phyloP scores from a whole-genome alignment of 2,888 invertebrate species.

The Vanessa cardui region DNA sequence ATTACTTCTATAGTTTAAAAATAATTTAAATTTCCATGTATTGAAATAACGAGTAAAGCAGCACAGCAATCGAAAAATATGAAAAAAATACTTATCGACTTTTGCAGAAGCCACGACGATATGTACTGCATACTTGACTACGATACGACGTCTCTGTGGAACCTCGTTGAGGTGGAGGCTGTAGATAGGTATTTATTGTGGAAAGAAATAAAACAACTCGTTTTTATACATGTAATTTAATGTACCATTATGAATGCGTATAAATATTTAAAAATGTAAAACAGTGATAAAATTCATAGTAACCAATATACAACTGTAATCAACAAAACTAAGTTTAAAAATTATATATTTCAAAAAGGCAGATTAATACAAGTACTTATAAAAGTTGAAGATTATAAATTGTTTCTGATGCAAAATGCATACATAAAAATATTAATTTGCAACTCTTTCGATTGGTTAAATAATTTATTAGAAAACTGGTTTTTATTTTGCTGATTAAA shows the following conservation, averaged over 20 bases:
- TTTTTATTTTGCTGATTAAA: slow-evolving; percentile 29
- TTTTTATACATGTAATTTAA: slow-evolving; percentile 81
- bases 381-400: slow-evolving; percentile 33
- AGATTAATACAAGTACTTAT: slow-evolving; percentile 29
- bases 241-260: slow-evolving; percentile 82
- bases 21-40: too few relatives aligned
- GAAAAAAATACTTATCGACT: too few relatives aligned
- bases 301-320: slow-evolving; percentile 78
- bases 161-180: too few relatives aligned
- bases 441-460: slow-evolving; percentile 58
- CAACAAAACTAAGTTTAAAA: slow-evolving; percentile 72
- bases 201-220: slow-evolving; percentile 63
- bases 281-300: slow-evolving; percentile 83
- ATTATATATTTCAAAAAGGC: slow-evolving; percentile 39
- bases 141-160: too few relatives aligned
- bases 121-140: too few relatives aligned
- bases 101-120: too few relatives aligned
- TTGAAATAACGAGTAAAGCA: too few relatives aligned
- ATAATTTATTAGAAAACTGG: slow-evolving; percentile 26
- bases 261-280: slow-evolving; percentile 84
- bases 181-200: not conserved
- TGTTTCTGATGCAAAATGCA: slow-evolving; percentile 23
- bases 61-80: too few relatives aligned
- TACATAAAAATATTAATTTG: slow-evolving; percentile 47
- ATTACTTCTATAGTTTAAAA: too few relatives aligned